A percentile compares a stretch with the other conserved stretches of the same genome.
phyloP scores from a whole-genome alignment of 2,797 vertebrate species.

The Squalus acanthias region DNA sequence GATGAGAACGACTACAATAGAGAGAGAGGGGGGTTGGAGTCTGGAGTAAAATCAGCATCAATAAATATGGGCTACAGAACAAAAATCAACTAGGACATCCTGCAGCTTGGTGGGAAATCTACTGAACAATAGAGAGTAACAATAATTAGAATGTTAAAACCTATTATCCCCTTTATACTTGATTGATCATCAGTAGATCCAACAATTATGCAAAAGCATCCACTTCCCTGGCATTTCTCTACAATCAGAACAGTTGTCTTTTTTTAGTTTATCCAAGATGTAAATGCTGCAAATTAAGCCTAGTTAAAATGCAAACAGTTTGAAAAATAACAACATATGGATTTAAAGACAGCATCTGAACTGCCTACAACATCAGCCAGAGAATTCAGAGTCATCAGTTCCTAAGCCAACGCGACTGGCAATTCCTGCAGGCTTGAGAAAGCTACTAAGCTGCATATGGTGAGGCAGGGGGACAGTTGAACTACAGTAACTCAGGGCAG shows the following conservation, averaged over 20 bases:
- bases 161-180: slow-evolving; percentile 35
- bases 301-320: slow-evolving; percentile 37
- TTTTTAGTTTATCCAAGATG: slow-evolving; percentile 35
- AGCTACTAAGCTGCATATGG: slow-evolving; percentile 13
- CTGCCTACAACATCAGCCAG: slow-evolving; percentile 19
- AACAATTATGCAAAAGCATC: slow-evolving; percentile 34
- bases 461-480: not conserved
- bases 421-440: slow-evolving; percentile 26
- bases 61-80: not conserved
- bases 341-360: slow-evolving; percentile 36
- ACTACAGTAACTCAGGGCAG: slow-evolving; percentile 18
- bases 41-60: not conserved
- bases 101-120: not conserved
- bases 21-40: not conserved
- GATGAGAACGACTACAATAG: not conserved
- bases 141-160: slow-evolving; percentile 33
- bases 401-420: slow-evolving; percentile 12
- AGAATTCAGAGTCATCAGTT: slow-evolving; percentile 34
- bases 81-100: slow-evolving; percentile 10
- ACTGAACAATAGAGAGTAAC: slow-evolving; percentile 33
- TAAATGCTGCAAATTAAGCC: slow-evolving; percentile 33
- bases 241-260: slow-evolving; percentile 34
- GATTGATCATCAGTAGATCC: slow-evolving; percentile 31
- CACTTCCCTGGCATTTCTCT: slow-evolving; percentile 24
- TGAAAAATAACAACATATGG: slow-evolving; percentile 38